These are phyloP conservation scores for Encarsia formosa DNA, from an alignment of 2,888 invertebrate genomes.

Conservation along the genomic window DNA sequence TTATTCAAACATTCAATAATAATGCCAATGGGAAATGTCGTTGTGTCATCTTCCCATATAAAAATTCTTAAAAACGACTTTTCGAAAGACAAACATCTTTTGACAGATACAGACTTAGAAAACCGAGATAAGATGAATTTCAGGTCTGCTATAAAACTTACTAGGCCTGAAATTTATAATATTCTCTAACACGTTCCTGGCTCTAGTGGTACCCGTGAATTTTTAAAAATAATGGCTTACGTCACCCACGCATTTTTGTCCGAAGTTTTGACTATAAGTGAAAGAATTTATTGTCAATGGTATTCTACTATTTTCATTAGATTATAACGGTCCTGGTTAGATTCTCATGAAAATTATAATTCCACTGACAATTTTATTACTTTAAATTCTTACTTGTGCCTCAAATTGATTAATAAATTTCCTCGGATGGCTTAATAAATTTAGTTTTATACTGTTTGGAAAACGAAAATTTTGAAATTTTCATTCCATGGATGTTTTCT, in stretches of 20 bases:
- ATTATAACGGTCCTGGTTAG: slow-evolving; percentile 26
- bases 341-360: slow-evolving; percentile 18
- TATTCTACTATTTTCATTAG: slow-evolving; percentile 23
- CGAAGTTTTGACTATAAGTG: not conserved
- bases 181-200: not conserved
- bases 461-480: not conserved
- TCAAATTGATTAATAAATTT: slow-evolving; percentile 30
- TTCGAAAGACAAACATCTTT: not conserved
- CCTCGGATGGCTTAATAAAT: slow-evolving; percentile 26
- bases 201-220: not conserved
- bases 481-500: not conserved
- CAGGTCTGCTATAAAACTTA: not conserved
- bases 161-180: not conserved
- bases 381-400: slow-evolving; percentile 25
- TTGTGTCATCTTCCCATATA: not conserved
- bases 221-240: not conserved
- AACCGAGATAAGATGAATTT: not conserved
- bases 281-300: slow-evolving; percentile 1
- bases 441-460: slow-evolving; percentile 9
- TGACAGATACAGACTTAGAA: not conserved
- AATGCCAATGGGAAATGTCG: not conserved
- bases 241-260: not conserved
- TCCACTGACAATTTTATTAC: slow-evolving; percentile 27
- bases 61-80: not conserved
- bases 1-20: not conserved